Evolutionary conservation across 2,797 vertebrate species (phyloP), one percentile per base, ranked within the genome.

Genomic region (Neostethus bicornis): DNA sequence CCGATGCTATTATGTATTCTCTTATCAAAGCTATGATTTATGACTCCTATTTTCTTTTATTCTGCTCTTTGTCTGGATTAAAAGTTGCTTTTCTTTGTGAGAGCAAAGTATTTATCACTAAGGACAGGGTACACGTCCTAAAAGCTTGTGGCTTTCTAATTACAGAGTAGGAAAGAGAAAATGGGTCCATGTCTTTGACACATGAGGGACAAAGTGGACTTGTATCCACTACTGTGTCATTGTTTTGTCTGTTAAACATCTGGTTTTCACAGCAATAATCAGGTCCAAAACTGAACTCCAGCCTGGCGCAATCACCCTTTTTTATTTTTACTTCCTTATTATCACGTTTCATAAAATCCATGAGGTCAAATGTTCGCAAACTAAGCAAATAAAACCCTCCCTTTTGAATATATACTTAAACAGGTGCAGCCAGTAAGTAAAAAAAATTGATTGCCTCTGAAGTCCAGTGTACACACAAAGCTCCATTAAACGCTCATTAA

Each of bases 231-330:
- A 38, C 69, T 56, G 32, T 61, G 80, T 73, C 68, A 48, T 53
- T 45, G 83, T 89, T 90, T 85, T 82, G 81, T 85, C 83, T 73
- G 56, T 24, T 52, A 66, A 78, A 83, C 83, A 85, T 69, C 87
- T 87, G 88, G 74, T 86, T 79, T 41, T 14, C 12, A 23, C 20
- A 23, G 20, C 5, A 23, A 66, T 73, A 54, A 55, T 39, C 51
- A 62, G 72, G 62, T 46, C 20, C 35, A 25, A 24, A 35, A 50
- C 37, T 13, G 24, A 7, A 14, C 46, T 39, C 13, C 38, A 10
- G 16, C 53, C 44, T 39, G 26, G 26, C 28, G 64, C 38, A 26
- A 48, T 43, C 11, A 19, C 32, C 29, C 29, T 29, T 24, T 61
- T 42, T 9, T 1, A 11, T 43, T 19, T n/a, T n/a, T 1, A 16